Evolutionary conservation across 2,797 vertebrate species (phyloP).

Genomic region (Harpagifer antarcticus): DNA sequence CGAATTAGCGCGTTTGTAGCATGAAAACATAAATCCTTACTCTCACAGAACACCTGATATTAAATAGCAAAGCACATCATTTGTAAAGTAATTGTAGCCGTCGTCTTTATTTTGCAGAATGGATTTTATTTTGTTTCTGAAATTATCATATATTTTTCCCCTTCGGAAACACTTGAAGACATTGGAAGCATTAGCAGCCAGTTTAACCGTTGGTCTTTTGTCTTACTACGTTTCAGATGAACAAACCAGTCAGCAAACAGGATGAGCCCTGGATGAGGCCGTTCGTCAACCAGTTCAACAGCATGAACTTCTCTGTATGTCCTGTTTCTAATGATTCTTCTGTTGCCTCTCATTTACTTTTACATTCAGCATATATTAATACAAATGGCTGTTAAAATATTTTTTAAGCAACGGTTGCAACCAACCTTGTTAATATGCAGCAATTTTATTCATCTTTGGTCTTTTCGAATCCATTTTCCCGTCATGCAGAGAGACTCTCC

Average conservation of each 20-base stretch:
- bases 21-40: not conserved
- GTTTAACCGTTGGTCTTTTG: not conserved
- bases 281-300: conserved; percentile 95
- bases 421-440: too few species aligned
- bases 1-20: not conserved
- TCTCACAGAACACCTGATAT: not conserved
- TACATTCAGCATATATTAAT: not conserved
- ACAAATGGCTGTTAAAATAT: not conserved
- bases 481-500: conserved; percentile 91
- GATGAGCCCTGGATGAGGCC: conserved; percentile 97
- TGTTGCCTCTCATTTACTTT: not conserved
- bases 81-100: too few species aligned
- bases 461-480: conserved; percentile 2
- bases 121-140: not conserved
- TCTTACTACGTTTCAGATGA: conserved; percentile 85
- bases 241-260: conserved; percentile 94
- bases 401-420: not conserved
- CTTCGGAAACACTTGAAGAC: not conserved
- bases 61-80: not conserved
- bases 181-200: too few species aligned
- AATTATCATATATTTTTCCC: too few species aligned
- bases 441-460: not conserved
- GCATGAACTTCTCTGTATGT: conserved; percentile 94
- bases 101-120: too few species aligned
- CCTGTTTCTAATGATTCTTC: not conserved